Percentiles rank a stretch among this genome's conserved stretches.
phyloP scores from a whole-genome alignment of 2,888 invertebrate species.

The Perdita meconis region DNA sequence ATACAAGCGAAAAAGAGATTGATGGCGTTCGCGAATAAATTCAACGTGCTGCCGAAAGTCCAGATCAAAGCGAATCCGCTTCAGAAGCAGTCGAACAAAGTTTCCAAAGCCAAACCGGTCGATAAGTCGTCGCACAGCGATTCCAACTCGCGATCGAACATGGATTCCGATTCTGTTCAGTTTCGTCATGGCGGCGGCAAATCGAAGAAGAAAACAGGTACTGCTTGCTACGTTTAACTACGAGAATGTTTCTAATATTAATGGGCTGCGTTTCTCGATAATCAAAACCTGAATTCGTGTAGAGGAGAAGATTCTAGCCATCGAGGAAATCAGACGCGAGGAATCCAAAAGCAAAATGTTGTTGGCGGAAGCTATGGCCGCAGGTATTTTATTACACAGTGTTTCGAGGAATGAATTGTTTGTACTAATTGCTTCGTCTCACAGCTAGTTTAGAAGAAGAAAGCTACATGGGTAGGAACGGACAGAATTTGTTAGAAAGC shows the following conservation, averaged over 20 bases:
- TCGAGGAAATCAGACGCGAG: constrained; percentile 82
- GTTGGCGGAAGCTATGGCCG: constrained; percentile 70
- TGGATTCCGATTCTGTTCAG: constrained; percentile 54
- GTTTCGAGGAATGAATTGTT: constrained; percentile 3
- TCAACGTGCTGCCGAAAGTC: constrained; percentile 76
- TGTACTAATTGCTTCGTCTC: constrained; percentile 35
- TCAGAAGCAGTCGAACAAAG: constrained; percentile 45
- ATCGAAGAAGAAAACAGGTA: constrained; percentile 67
- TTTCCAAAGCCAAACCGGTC: constrained; percentile 45
- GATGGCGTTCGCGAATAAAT: constrained; percentile 83
- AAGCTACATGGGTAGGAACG: constrained; percentile 48
- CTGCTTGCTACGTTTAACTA: constrained; percentile 1
- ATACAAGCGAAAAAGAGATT: constrained; percentile 82
- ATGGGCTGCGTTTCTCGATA: neutral
- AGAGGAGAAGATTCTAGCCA: constrained; percentile 81
- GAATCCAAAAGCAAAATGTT: constrained; percentile 78
- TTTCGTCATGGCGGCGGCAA: constrained; percentile 46
- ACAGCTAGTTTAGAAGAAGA: constrained; percentile 68
- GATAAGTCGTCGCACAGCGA: constrained; percentile 53
- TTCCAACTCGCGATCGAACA: constrained; percentile 62
- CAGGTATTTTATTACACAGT: constrained; percentile 57
- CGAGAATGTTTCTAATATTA: neutral
- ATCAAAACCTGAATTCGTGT: constrained; percentile 37
- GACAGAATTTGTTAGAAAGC: constrained; percentile 49
- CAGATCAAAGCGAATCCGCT: constrained; percentile 47